Percentiles rank a stretch among this genome's conserved stretches.
Evolutionary conservation across 2,113 vertebrate genomes (phyloP).

Genomic region (Periophthalmodon schlosseri): DNA sequence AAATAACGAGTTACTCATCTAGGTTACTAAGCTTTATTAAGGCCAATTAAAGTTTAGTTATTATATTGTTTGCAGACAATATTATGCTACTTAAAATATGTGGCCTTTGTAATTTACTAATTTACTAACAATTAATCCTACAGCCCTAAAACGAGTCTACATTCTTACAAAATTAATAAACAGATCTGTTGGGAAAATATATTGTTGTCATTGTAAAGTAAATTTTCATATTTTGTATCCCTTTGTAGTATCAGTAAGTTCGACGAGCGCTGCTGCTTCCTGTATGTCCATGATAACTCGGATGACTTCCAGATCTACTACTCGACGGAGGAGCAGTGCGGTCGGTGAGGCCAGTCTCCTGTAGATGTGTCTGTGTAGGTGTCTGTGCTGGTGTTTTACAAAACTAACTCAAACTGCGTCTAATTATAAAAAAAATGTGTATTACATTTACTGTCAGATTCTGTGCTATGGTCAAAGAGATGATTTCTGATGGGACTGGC

Average conservation of each 20-base stretch:
- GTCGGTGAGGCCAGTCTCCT: conserved; percentile 80
- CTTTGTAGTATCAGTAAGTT: conserved; percentile 88
- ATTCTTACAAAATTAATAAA: background rate
- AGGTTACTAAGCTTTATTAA: too few relatives aligned
- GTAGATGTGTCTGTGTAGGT: conserved; percentile 62
- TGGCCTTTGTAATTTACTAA: too few relatives aligned
- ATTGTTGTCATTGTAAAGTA: background rate
- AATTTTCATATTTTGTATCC: background rate
- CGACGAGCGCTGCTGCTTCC: conserved; percentile 95
- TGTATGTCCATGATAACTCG: conserved; percentile 92
- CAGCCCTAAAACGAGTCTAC: background rate
- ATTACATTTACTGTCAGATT: conserved; percentile 75
- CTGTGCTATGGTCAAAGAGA: conserved; percentile 90
- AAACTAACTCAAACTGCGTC: conserved; percentile 19
- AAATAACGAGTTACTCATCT: too few relatives aligned
- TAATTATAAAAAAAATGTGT: conserved; percentile 15
- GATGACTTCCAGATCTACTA: conserved; percentile 98
- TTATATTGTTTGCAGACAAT: too few relatives aligned
- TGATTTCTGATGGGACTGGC: conserved; percentile 83
- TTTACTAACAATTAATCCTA: too few relatives aligned
- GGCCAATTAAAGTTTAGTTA: too few relatives aligned
- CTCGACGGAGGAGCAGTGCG: conserved; percentile 90
- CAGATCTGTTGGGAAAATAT: too few relatives aligned
- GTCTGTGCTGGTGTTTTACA: conserved; percentile 35
- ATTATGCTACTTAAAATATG: too few relatives aligned